Conservation (phyloP, 2,113 vertebrate genomes). For the Cyanistes caeruleus region DNA sequence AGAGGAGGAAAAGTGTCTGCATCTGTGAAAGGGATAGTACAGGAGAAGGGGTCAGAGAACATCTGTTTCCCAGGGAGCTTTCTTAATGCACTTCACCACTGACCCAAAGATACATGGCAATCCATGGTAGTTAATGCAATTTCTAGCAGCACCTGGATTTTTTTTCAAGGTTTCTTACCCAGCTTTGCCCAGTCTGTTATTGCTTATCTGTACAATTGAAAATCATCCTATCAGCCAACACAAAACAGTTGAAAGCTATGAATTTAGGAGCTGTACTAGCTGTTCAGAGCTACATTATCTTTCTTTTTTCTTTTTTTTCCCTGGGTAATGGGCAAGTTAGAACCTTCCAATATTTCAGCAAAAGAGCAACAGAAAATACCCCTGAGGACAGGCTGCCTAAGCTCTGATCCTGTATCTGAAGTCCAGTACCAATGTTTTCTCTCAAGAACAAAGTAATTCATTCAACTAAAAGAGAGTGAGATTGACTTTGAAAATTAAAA, state of each 20-base stretch:
- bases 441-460: conserved; percentile 43
- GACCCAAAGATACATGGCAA: background rate
- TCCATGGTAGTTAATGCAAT: background rate
- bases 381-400: background rate
- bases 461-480: conserved; percentile 45
- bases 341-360: background rate
- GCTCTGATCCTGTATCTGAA: conserved; percentile 27
- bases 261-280: conserved; percentile 21
- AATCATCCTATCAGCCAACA: background rate
- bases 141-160: conserved; percentile 9
- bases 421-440: conserved; percentile 35
- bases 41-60: background rate
- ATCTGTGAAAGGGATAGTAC: background rate
- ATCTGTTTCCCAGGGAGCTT: background rate
- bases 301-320: background rate
- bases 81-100: background rate
- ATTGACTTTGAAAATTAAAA: conserved; percentile 67
- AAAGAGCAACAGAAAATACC: background rate
- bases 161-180: conserved; percentile 15
- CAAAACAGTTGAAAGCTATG: conserved; percentile 28
- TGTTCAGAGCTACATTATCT: background rate
- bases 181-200: background rate
- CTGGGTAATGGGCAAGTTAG: background rate
- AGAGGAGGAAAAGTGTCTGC: background rate
- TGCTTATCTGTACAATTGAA: background rate